Evolutionary conservation across 2,888 invertebrate species (phyloP), one percentile per base, ranked within the genome.

Genomic region (Apoda limacodes): DNA sequence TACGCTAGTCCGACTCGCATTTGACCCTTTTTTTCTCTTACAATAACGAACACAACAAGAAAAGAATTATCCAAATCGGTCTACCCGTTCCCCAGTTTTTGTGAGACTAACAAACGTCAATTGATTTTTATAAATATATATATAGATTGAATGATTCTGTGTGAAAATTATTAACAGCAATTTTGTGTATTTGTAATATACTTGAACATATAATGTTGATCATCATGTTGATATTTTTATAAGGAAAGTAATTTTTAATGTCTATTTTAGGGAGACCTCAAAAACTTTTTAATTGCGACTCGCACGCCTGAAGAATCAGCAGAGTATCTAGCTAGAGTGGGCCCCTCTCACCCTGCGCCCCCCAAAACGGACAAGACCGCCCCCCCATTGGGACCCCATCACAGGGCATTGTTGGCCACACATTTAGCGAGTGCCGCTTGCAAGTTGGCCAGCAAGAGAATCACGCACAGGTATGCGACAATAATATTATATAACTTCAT

Each of bases 191-290:
- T n/a, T n/a, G n/a, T n/a, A n/a, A n/a, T n/a, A n/a, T n/a, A n/a
- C n/a, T n/a, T n/a, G 11, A 13, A 10, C 10, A 10, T 12, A 13
- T 3, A 7, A 13, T 7, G 10, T 3, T 23, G 10, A 10, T 23
- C 9, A 3, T 23, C 7, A 9, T 23, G 12, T 5, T 9, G n/a
- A 9, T 22, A 10, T 22, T 9, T 22, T 22, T 21, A 13, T 21
- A n/a, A 4, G 13, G 11, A 5, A 6, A 14, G 12, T 23, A 12
- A 21, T 19, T 3, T 22, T 23, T 25, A n/a, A n/a, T n/a, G n/a
- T n/a, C n/a, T 1, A n/a, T 12, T 9, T 12, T 64, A 93, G 93
- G 96, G 96, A 4, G 96, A 96, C 63, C 80, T 97, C 29, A 96
- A 96, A 52, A 94, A 92, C 74, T 95, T 90, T 80, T 82, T 93